These are phyloP conservation scores for Peromyscus maniculatus DNA, from an alignment of 2,113 vertebrate species.

Conservation along the genomic window DNA sequence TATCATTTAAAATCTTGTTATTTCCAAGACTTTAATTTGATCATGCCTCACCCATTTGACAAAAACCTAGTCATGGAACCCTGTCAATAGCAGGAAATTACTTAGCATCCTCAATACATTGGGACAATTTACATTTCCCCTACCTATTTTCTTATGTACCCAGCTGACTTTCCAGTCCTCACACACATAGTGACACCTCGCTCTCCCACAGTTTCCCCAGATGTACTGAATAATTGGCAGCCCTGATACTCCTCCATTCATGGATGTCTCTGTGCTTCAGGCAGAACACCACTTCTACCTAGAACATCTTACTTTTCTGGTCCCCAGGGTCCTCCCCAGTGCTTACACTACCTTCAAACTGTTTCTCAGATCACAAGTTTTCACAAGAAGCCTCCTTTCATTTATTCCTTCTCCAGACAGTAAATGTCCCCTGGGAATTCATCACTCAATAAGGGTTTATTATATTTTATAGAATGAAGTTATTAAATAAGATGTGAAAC, in stretches of 20 bases:
- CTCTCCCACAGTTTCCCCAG: neutral
- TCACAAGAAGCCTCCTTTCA: neutral
- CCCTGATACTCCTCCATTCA: neutral
- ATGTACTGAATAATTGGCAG: too few species aligned
- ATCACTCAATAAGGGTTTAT: neutral
- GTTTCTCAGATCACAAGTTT: accelerated
- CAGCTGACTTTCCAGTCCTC: neutral
- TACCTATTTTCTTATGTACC: accelerated
- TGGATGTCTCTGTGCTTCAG: neutral
- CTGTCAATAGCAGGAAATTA: neutral
- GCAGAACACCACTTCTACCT: neutral
- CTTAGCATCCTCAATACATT: accelerated
- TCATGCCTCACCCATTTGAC: neutral
- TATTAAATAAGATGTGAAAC: neutral
- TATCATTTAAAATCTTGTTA: neutral
- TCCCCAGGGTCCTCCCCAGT: neutral
- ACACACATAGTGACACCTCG: accelerated
- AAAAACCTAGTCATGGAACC: neutral
- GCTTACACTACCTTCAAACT: neutral
- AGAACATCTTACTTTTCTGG: neutral
- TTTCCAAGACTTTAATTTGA: neutral
- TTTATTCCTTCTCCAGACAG: neutral
- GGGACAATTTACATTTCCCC: accelerated
- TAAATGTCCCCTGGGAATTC: neutral
- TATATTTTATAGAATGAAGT: neutral